A percentile compares a stretch with the other conserved stretches of the same genome.
phyloP scores from a whole-genome alignment of 2,113 vertebrate species.

The Podocnemis expansa region DNA sequence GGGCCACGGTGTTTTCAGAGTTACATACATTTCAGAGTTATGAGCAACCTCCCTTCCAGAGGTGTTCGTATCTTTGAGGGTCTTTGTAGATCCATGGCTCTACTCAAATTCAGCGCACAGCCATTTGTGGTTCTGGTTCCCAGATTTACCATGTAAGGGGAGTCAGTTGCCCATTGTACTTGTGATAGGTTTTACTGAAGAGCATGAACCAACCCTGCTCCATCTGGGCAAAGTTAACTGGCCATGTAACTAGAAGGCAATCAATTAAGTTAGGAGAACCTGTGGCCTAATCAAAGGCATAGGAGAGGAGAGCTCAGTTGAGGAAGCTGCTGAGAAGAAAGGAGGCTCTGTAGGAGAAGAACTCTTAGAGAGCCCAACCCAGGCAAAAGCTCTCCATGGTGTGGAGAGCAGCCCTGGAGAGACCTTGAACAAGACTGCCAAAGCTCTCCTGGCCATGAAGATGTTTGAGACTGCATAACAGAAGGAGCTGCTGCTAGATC shows the following conservation, averaged over 20 bases:
- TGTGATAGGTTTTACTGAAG: too few relatives aligned
- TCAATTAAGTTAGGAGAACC: background rate
- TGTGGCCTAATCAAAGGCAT: background rate
- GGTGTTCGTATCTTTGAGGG: too few relatives aligned
- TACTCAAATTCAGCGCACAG: background rate
- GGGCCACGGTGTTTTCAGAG: background rate
- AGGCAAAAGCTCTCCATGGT: background rate
- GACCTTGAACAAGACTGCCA: background rate
- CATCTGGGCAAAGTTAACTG: too few relatives aligned
- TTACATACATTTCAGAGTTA: background rate
- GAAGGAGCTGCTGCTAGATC: background rate
- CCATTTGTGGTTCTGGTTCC: background rate
- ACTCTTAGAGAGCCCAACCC: background rate
- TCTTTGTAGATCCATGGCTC: fast-evolving
- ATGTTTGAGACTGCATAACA: background rate
- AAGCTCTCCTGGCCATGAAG: background rate
- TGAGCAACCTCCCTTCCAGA: too few relatives aligned
- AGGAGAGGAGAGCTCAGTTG: background rate
- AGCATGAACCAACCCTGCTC: too few relatives aligned
- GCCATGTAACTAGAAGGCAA: background rate
- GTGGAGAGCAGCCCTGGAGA: background rate
- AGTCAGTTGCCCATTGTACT: too few relatives aligned
- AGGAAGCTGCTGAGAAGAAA: background rate
- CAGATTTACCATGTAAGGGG: background rate
- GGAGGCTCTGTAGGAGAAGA: background rate